A percentile compares a stretch with the other conserved stretches of the same genome.
Conservation (phyloP, 2,113 vertebrate species). For the Ploceus nigricollis region DNA sequence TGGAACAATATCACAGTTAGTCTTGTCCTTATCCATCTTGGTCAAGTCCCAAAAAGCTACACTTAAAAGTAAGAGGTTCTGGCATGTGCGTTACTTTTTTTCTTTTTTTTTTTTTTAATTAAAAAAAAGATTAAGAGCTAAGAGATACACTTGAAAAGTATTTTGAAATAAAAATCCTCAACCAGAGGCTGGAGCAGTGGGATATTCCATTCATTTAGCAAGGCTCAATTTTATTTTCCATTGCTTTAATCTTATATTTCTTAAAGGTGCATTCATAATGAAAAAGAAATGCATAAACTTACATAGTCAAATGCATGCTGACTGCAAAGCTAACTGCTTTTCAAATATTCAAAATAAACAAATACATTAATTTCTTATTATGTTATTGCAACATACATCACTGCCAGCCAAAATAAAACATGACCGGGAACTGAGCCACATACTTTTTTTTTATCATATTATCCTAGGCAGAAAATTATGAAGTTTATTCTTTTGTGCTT, state of each 20-base stretch:
- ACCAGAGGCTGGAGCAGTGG: not conserved
- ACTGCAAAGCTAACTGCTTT: not conserved
- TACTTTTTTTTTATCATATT: not conserved
- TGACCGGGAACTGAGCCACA: not conserved
- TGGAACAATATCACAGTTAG: not conserved
- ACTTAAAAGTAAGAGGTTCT: not conserved
- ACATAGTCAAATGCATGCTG: not conserved
- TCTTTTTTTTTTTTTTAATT: too few relatives aligned
- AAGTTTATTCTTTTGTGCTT: not conserved
- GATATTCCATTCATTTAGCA: not conserved
- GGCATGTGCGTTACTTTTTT: not conserved
- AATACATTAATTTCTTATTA: not conserved
- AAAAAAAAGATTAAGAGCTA: not conserved
- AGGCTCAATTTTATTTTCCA: not conserved
- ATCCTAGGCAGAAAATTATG: not conserved
- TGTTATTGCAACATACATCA: not conserved
- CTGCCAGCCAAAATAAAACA: not conserved
- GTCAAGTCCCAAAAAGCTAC: not conserved
- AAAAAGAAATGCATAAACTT: not conserved
- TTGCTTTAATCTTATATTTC: not conserved
- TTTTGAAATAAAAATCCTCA: not conserved
- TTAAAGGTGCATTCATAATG: not conserved
- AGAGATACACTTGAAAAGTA: not conserved
- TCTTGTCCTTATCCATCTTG: not conserved
- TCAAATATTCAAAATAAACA: not conserved